Evolutionary conservation across 1,140 invertebrate genomes (phyloP).

Genomic region (Pseudobourletiella spinata): DNA sequence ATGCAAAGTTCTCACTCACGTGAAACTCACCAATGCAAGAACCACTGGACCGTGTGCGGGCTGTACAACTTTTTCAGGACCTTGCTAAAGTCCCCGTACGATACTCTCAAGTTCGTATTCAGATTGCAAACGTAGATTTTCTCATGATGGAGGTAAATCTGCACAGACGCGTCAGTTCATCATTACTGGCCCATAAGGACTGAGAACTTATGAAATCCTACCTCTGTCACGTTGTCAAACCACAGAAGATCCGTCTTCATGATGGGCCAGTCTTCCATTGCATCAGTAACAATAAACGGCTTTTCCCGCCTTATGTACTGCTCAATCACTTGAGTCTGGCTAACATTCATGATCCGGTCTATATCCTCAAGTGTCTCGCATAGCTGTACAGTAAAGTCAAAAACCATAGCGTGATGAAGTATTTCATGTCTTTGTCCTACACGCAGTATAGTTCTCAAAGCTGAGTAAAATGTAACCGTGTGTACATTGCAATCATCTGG

Average conservation of each 20-base stretch:
- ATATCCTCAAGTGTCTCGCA: constrained; percentile 54
- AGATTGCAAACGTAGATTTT: constrained; percentile 49
- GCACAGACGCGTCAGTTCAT: no score
- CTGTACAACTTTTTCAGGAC: constrained; percentile 52
- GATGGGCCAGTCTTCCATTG: constrained; percentile 56
- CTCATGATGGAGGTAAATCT: constrained; percentile 39
- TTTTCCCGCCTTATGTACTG: constrained; percentile 57
- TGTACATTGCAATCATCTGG: constrained; percentile 52
- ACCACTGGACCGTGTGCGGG: constrained; percentile 61
- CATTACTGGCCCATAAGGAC: no score
- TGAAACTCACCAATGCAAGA: constrained; percentile 58
- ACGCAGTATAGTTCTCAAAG: no score
- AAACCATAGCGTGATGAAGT: no score
- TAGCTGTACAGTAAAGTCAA: constrained; percentile 45
- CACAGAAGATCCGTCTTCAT: constrained; percentile 56
- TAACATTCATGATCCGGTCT: constrained; percentile 52
- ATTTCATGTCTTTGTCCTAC: no score
- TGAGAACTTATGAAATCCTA: constrained; percentile 41
- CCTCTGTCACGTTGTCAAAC: constrained; percentile 57
- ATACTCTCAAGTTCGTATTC: constrained; percentile 56
- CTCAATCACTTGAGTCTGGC: constrained; percentile 54
- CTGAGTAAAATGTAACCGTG: constrained; percentile 24
- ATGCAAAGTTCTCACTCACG: background rate
- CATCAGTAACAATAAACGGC: constrained; percentile 62
- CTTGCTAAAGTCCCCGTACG: constrained; percentile 41